phyloP scores from a whole-genome alignment of 2,888 invertebrate species.

The Diaphora mendica region DNA sequence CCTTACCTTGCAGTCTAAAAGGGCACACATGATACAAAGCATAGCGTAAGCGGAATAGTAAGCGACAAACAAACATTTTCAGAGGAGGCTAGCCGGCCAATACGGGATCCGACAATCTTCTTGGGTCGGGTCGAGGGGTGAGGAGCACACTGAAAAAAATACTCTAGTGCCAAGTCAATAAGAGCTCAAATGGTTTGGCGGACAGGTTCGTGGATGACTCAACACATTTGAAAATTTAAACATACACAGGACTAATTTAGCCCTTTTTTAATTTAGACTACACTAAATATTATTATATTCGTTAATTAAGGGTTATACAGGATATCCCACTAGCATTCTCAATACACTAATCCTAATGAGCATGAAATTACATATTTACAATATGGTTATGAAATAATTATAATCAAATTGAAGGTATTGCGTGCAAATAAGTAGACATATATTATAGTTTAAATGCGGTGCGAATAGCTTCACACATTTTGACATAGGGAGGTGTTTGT shows the following conservation, averaged over 20 bases:
- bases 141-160: conserved; percentile 86
- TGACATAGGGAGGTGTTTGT: conserved; percentile 34
- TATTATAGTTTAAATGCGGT: conserved; percentile 33
- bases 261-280: conserved; percentile 43
- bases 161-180: conserved; percentile 86
- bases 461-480: conserved; percentile 39
- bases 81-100: conserved; percentile 86
- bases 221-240: conserved; percentile 50
- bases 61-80: conserved; percentile 83
- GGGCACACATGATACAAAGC: conserved; percentile 68
- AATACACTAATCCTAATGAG: conserved; percentile 82
- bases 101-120: conserved; percentile 80
- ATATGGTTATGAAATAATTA: conserved; percentile 46
- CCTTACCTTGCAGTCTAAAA: conserved; percentile 55
- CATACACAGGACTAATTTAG: conserved; percentile 54
- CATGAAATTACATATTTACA: conserved; percentile 81
- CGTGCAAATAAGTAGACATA: conserved; percentile 45
- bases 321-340: conserved; percentile 84
- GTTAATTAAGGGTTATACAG: conserved; percentile 58
- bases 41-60: conserved; percentile 77
- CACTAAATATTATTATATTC: conserved; percentile 54
- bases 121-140: conserved; percentile 87
- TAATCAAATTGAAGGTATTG: conserved; percentile 28
- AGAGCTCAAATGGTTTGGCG: conserved; percentile 80
- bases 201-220: conserved; percentile 62